phyloP scores from a whole-genome alignment of 2,113 vertebrate species.

The Labrus mixtus region DNA sequence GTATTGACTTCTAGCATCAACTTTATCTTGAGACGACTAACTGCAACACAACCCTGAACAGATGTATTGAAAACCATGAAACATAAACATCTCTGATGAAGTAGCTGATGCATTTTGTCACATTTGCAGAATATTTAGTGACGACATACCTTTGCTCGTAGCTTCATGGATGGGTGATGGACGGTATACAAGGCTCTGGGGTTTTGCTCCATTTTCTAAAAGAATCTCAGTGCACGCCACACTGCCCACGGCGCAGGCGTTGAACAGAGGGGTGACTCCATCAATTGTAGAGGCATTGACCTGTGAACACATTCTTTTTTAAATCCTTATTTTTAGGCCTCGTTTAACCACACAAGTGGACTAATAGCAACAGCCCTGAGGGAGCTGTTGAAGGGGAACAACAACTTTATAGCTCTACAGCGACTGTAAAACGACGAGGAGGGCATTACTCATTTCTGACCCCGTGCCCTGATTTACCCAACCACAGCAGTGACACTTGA shows the following conservation, averaged over 20 bases:
- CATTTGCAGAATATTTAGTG: neutral
- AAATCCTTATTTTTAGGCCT: slow-evolving; percentile 64
- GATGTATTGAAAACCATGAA: too few relatives aligned
- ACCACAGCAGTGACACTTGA: slow-evolving; percentile 61
- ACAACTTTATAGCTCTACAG: slow-evolving; percentile 52
- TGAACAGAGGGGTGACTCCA: slow-evolving; percentile 93
- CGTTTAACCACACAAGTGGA: slow-evolving; percentile 59
- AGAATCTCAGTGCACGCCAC: slow-evolving; percentile 89
- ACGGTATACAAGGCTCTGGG: slow-evolving; percentile 87
- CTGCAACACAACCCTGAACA: neutral
- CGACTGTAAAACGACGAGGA: slow-evolving; percentile 20
- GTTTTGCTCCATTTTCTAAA: slow-evolving; percentile 91
- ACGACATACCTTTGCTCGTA: slow-evolving; percentile 88
- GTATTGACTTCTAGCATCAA: too few relatives aligned
- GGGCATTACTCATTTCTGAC: slow-evolving; percentile 47
- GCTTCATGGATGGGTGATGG: slow-evolving; percentile 93
- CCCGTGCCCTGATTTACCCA: slow-evolving; percentile 38
- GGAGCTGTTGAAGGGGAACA: slow-evolving; percentile 47
- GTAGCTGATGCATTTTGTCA: too few relatives aligned
- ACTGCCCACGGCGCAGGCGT: slow-evolving; percentile 91
- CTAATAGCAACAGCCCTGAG: slow-evolving; percentile 62
- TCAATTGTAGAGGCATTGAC: slow-evolving; percentile 94
- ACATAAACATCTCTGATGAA: too few relatives aligned
- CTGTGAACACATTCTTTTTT: slow-evolving; percentile 79
- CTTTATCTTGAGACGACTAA: neutral